Percentiles rank a stretch among this genome's conserved stretches.
These are phyloP conservation scores for Pteruthius melanotis DNA, from an alignment of 2,113 vertebrate genomes.

Conservation along the genomic window DNA sequence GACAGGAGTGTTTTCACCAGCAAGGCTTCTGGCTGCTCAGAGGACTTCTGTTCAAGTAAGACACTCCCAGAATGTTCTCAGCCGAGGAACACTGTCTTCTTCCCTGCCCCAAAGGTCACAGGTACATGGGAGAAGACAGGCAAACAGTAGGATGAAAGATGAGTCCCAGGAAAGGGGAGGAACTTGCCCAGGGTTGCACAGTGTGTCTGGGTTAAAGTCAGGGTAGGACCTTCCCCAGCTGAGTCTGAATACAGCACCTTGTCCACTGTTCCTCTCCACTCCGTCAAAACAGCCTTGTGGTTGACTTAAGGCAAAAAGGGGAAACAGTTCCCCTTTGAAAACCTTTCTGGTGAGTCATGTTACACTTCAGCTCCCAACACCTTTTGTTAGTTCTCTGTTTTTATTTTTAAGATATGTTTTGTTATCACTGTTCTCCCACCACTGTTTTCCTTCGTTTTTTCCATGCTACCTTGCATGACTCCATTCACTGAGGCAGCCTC, in stretches of 20 bases:
- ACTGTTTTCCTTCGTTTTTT: neutral
- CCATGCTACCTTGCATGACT: neutral
- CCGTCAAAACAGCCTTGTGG: neutral
- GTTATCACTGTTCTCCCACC: neutral
- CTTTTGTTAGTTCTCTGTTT: neutral
- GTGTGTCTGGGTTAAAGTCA: rapidly evolving
- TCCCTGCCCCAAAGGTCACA: neutral
- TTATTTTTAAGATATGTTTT: neutral
- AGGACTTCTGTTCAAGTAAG: neutral
- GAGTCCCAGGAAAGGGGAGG: neutral
- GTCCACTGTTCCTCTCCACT: neutral
- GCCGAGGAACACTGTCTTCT: neutral
- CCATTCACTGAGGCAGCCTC: neutral
- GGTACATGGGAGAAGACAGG: neutral
- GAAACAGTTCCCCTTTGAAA: neutral
- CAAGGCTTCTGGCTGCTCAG: neutral
- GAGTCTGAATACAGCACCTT: neutral
- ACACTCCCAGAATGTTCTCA: neutral
- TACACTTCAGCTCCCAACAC: neutral
- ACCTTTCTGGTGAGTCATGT: neutral
- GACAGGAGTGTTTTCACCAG: neutral
- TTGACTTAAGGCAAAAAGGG: neutral
- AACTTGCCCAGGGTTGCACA: neutral
- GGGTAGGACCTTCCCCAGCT: neutral
- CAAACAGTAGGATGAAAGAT: neutral